A percentile compares a stretch with the other conserved stretches of the same genome.
phyloP scores from a whole-genome alignment of 2,797 vertebrate species.

The Amphiprion clarkii region DNA sequence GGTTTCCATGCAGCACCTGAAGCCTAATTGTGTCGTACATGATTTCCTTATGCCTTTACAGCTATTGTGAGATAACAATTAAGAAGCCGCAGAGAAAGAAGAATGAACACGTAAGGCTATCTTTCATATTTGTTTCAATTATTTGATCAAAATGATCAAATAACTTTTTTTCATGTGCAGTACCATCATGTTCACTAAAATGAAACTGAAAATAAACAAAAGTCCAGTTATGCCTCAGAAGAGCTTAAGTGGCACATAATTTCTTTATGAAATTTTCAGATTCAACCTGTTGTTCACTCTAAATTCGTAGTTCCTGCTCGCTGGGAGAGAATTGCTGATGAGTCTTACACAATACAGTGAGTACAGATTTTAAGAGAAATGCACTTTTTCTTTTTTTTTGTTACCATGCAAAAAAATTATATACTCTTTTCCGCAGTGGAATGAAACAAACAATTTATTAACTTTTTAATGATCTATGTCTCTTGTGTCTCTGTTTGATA shows the following conservation, averaged over 20 bases:
- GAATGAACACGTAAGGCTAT: constrained; percentile 74
- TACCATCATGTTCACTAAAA: background rate
- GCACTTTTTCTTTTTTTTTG: background rate
- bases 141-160: background rate
- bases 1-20: background rate
- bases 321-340: constrained; percentile 81
- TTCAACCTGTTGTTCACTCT: constrained; percentile 86
- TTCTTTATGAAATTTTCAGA: constrained; percentile 68
- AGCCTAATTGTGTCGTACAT: background rate
- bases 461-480: background rate
- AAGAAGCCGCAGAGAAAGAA: constrained; percentile 82
- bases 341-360: constrained; percentile 84
- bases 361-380: constrained; percentile 58
- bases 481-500: constrained; percentile 46
- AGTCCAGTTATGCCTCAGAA: background rate
- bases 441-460: background rate
- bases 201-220: background rate
- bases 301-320: constrained; percentile 84
- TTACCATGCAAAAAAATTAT: background rate
- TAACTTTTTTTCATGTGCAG: background rate
- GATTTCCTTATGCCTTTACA: constrained; percentile 59
- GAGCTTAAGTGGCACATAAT: background rate
- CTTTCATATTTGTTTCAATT: background rate
- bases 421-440: background rate
- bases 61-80: constrained; percentile 81